Evolutionary conservation across 1,140 invertebrate species (phyloP).

Genomic region (Brachionus asplanchnoidis): DNA sequence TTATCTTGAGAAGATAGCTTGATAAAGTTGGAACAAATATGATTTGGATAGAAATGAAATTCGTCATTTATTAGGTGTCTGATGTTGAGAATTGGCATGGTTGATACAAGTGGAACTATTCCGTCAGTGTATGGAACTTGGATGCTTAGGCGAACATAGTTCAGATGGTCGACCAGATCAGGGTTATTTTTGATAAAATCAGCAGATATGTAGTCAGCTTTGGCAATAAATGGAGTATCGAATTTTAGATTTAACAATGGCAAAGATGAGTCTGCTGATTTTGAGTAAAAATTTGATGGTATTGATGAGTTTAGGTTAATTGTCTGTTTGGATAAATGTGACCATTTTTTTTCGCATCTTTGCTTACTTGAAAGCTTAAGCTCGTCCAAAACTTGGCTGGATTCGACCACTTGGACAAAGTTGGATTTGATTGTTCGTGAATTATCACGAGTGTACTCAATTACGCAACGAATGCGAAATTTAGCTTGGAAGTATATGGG

Average conservation of each 20-base stretch:
- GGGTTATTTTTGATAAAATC: constrained; percentile 56
- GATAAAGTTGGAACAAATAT: constrained; percentile 59
- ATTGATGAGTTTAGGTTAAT: not conserved
- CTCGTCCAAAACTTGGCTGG: not conserved
- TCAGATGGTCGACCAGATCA: constrained; percentile 52
- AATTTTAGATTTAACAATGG: constrained; percentile 44
- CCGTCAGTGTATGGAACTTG: constrained; percentile 59
- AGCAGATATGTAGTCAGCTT: constrained; percentile 58
- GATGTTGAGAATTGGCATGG: constrained; percentile 57
- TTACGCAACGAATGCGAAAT: constrained; percentile 22
- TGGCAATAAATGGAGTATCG: constrained; percentile 47
- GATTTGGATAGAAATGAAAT: constrained; percentile 53
- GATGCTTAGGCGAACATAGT: constrained; percentile 57
- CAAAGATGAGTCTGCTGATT: not conserved
- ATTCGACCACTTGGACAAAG: not conserved
- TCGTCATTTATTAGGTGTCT: constrained; percentile 56
- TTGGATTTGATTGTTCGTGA: constrained; percentile 22
- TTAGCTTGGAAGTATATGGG: not conserved
- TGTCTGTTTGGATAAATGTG: not conserved
- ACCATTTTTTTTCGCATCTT: constrained; percentile 20
- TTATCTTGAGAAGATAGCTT: constrained; percentile 45
- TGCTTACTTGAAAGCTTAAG: not conserved
- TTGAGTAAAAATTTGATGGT: not conserved
- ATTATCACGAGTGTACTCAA: not conserved
- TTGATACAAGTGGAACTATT: constrained; percentile 59